Evolutionary conservation across 2,888 invertebrate species (phyloP), one percentile per base, ranked within the genome.

Genomic region (Hypselothyrea guttata): DNA sequence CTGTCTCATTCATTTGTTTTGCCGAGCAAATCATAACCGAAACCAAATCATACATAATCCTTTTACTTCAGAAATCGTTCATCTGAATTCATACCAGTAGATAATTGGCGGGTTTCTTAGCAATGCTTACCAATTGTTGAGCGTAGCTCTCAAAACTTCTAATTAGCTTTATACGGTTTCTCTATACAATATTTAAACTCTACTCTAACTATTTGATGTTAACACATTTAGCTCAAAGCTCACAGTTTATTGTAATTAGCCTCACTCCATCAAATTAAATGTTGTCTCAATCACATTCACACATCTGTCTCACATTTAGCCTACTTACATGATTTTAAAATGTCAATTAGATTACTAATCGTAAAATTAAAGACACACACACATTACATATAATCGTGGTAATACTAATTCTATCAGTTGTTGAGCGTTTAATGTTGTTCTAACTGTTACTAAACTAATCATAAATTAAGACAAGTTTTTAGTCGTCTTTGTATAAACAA

Each of bases 1-100:
- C 40, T 53, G 56, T 65, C 62, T 67, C 37, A n/a, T 18, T 58
- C 78, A 78, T 86, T 86, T 87, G 86, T 86, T 86, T 83, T 70
- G 83, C 87, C 85, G 73, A 51, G 51, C 46, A 38, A 18, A 28
- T 37, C 51, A 49, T 37, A 22, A n/a, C 22, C 22, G 7, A 40
- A n/a, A 22, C 7, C 11, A 46, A 31, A 27, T 11, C 9, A n/a
- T 38, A 46, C 22, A 33, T 18, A n/a, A 34, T 11, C 1, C 9
- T 11, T 16, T 37, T 8, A 30, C 15, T 45, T 52, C 5, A 3
- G 0, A 28, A 53, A 38, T 47, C 46, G 37, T n/a, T 31, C 46
- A 45, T 27, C 41, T n/a, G 3, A n/a, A 33, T 11, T 38, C 46
- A 53, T 40, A 38, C 1, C 30, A 47, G 13, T 35, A n/a, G 7